Evolutionary conservation across 1,140 invertebrate genomes (phyloP).

Genomic region (Zaprionus davidi): DNA sequence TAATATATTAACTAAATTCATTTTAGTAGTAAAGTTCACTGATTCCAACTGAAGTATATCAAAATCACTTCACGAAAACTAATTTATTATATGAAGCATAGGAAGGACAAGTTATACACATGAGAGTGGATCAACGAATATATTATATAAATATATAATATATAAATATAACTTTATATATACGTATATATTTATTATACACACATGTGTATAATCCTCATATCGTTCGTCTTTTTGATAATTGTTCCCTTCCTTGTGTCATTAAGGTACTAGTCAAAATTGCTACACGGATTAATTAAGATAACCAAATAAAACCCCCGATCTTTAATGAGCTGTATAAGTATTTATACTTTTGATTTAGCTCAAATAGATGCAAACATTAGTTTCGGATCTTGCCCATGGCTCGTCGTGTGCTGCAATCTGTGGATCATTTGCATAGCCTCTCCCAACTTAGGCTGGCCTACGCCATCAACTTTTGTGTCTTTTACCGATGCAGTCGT

Average conservation of each 20-base stretch:
- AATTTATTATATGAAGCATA: too few species aligned
- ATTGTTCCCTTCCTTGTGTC: too few species aligned
- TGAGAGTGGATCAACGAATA: neutral
- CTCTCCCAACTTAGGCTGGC: neutral
- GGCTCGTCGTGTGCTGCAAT: constrained; percentile 11
- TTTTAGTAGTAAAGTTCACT: too few species aligned
- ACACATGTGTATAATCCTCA: too few species aligned
- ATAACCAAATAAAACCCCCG: neutral
- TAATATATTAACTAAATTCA: too few species aligned
- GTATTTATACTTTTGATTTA: neutral
- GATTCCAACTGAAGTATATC: too few species aligned
- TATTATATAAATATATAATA: neutral
- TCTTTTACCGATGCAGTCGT: constrained; percentile 16
- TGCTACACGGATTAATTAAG: too few species aligned
- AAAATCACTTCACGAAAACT: too few species aligned
- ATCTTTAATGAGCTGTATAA: neutral
- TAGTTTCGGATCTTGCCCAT: neutral
- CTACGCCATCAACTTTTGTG: constrained; percentile 13
- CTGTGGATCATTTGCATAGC: constrained; percentile 19
- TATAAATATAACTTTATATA: neutral
- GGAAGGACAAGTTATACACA: neutral
- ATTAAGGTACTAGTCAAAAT: too few species aligned
- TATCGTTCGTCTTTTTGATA: too few species aligned
- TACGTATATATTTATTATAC: too few species aligned
- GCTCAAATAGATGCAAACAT: neutral